Conservation (phyloP, 2,888 invertebrate genomes). For the Sceliomorpha sp. region DNA sequence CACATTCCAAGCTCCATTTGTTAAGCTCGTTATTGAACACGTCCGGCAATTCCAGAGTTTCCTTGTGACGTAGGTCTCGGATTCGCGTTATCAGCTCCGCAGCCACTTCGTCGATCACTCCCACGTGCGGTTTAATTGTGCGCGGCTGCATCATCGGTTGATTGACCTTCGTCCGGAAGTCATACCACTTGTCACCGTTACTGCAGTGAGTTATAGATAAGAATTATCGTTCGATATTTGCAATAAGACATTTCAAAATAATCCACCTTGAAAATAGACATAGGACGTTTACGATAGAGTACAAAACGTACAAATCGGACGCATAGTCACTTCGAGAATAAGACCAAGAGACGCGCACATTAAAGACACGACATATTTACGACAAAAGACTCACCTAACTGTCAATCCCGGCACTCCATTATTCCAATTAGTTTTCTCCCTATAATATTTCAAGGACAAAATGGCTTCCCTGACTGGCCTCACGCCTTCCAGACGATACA, state of each 20-base stretch:
- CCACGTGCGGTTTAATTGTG: slow-evolving; percentile 88
- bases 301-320: too few species aligned
- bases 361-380: too few species aligned
- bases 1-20: slow-evolving; percentile 92
- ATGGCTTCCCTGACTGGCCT: slow-evolving; percentile 79
- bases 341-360: too few species aligned
- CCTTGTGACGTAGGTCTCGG: slow-evolving; percentile 78
- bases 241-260: too few species aligned
- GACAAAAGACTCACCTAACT: slow-evolving; percentile 63
- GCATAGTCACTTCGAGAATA: too few species aligned
- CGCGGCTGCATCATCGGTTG: slow-evolving; percentile 90
- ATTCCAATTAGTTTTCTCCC: slow-evolving; percentile 75
- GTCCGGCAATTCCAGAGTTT: slow-evolving; percentile 84
- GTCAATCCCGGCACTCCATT: slow-evolving; percentile 65
- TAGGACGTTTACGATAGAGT: too few species aligned
- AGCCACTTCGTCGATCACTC: slow-evolving; percentile 87
- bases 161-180: slow-evolving; percentile 91
- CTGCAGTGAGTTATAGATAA: slow-evolving; percentile 82
- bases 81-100: slow-evolving; percentile 86
- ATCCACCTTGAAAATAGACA: too few species aligned
- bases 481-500: slow-evolving; percentile 80
- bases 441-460: slow-evolving; percentile 77
- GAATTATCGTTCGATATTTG: slow-evolving; percentile 4
- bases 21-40: slow-evolving; percentile 87
- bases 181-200: slow-evolving; percentile 93